Percentiles rank a stretch among this genome's conserved stretches.
phyloP scores from a whole-genome alignment of 2,888 invertebrate species.

The Drosophila barbarae region DNA sequence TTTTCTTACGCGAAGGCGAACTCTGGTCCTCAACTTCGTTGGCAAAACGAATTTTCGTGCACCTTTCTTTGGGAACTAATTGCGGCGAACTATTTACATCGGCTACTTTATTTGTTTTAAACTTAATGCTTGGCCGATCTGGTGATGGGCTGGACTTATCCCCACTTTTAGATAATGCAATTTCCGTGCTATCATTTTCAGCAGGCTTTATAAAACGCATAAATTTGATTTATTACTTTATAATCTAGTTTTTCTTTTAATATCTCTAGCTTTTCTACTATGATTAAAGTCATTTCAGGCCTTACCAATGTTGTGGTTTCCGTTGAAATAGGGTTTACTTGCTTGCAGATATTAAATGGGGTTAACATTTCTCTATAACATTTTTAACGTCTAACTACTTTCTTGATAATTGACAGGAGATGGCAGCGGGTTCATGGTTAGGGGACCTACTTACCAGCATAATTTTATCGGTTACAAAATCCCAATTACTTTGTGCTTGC shows the following conservation, averaged over 20 bases:
- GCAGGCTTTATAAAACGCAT: slow-evolving; percentile 15
- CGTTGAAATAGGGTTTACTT: slow-evolving; percentile 70
- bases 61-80: slow-evolving; percentile 19
- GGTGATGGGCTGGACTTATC: slow-evolving; percentile 19
- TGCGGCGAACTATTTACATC: slow-evolving; percentile 48
- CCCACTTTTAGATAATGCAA: slow-evolving; percentile 5
- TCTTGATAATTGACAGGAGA: slow-evolving; percentile 5
- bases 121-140: slow-evolving; percentile 52
- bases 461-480: slow-evolving; percentile 71
- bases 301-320: slow-evolving; percentile 47
- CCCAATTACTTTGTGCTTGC: slow-evolving; percentile 74
- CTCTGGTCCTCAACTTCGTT: slow-evolving; percentile 36
- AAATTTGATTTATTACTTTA: neutral
- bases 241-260: neutral
- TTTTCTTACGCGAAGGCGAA: slow-evolving; percentile 15
- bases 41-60: slow-evolving; percentile 54
- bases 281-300: neutral
- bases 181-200: slow-evolving; percentile 10
- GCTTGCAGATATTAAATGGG: slow-evolving; percentile 69
- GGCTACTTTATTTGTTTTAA: slow-evolving; percentile 65
- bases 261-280: neutral
- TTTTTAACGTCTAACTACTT: slow-evolving; percentile 2
- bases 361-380: slow-evolving; percentile 18
- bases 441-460: slow-evolving; percentile 58
- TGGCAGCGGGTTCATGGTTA: neutral